phyloP scores from a whole-genome alignment of 2,113 vertebrate genomes.

The Epinephelus lanceolatus region DNA sequence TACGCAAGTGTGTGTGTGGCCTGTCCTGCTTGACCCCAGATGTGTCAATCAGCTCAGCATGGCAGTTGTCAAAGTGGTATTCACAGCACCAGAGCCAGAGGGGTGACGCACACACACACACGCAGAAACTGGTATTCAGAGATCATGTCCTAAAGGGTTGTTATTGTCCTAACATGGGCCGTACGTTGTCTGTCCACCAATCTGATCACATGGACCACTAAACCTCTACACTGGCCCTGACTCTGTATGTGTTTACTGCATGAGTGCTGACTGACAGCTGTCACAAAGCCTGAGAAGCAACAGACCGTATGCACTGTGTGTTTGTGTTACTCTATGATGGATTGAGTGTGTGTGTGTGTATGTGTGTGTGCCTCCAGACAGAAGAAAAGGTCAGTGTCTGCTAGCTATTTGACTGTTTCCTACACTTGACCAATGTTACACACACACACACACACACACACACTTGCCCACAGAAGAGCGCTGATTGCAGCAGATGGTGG shows the following conservation, averaged over 20 bases:
- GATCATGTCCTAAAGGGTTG: slow-evolving; percentile 66
- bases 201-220: slow-evolving; percentile 84
- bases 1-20: slow-evolving; percentile 36
- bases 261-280: slow-evolving; percentile 71
- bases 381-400: slow-evolving; percentile 75
- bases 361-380: slow-evolving; percentile 37
- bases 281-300: slow-evolving; percentile 68
- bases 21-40: slow-evolving; percentile 68
- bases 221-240: slow-evolving; percentile 69
- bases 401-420: slow-evolving; percentile 58
- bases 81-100: slow-evolving; percentile 53
- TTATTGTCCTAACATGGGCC: slow-evolving; percentile 66
- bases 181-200: slow-evolving; percentile 71
- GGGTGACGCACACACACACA: background rate
- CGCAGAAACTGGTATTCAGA: slow-evolving; percentile 41
- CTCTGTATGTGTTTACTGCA: slow-evolving; percentile 20
- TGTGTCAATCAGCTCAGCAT: slow-evolving; percentile 79
- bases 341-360: slow-evolving; percentile 27
- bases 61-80: slow-evolving; percentile 64
- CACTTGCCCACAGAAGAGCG: background rate
- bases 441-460: slow-evolving; percentile 24
- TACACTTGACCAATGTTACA: slow-evolving; percentile 36
- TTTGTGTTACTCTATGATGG: slow-evolving; percentile 40
- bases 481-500: slow-evolving; percentile 65
- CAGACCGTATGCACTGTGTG: slow-evolving; percentile 31